phyloP scores from a whole-genome alignment of 1,140 invertebrate species.

The Psix sp. region DNA sequence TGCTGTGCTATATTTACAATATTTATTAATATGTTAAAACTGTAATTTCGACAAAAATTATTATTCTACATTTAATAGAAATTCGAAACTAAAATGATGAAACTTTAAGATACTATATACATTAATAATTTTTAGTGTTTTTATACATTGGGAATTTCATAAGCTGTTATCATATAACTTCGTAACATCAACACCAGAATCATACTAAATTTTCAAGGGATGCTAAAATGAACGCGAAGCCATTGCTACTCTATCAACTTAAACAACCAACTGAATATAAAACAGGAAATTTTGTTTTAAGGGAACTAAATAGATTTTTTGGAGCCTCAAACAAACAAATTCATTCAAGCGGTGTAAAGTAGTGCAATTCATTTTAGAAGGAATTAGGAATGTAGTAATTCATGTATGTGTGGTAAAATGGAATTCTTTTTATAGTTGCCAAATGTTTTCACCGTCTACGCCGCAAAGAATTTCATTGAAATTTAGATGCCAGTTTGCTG shows the following conservation, averaged over 20 bases:
- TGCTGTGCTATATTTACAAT: too few relatives aligned
- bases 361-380: slow-evolving; percentile 9
- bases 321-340: slow-evolving; percentile 9
- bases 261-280: slow-evolving; percentile 23
- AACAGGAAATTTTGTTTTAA: slow-evolving; percentile 14
- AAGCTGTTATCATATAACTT: slow-evolving; percentile 3
- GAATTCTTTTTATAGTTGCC: too few relatives aligned
- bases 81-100: too few relatives aligned
- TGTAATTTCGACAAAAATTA: too few relatives aligned
- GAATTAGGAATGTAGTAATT: slow-evolving; percentile 1
- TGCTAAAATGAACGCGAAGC: slow-evolving; percentile 13
- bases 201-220: slow-evolving; percentile 25
- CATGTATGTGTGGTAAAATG: neutral
- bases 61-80: too few relatives aligned
- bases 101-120: too few relatives aligned
- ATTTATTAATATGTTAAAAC: too few relatives aligned
- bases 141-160: slow-evolving; percentile 9
- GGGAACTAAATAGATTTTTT: slow-evolving; percentile 24
- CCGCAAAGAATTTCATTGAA: too few relatives aligned
- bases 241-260: slow-evolving; percentile 12
- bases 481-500: too few relatives aligned
- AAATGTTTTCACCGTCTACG: too few relatives aligned
- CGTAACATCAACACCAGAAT: slow-evolving; percentile 10
- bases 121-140: neutral
- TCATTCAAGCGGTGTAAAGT: neutral